phyloP scores from a whole-genome alignment of 2,113 vertebrate genomes.

The Plotosus lineatus region DNA sequence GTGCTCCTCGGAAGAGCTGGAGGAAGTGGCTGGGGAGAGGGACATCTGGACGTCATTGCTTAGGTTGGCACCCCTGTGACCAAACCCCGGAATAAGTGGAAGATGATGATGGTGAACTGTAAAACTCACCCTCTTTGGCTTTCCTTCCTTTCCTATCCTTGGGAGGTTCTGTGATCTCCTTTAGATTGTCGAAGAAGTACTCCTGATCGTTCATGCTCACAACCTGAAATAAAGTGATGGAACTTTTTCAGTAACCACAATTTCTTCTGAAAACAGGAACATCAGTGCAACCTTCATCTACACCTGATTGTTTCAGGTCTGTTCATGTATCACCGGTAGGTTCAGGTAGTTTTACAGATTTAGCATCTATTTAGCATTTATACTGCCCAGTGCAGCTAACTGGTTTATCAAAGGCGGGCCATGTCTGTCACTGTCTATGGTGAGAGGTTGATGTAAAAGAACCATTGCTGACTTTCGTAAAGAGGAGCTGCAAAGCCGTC shows the following conservation, averaged over 20 bases:
- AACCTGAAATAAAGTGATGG: constrained; percentile 66
- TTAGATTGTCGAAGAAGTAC: constrained; percentile 91
- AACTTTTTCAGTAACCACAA: neutral
- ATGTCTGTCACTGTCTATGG: too few relatives aligned
- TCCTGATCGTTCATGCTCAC: constrained; percentile 82
- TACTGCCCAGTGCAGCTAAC: too few relatives aligned
- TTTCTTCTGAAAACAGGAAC: neutral
- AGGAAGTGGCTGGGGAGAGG: too few relatives aligned
- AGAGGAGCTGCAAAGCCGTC: too few relatives aligned
- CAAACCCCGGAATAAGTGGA: too few relatives aligned
- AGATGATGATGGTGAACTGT: too few relatives aligned
- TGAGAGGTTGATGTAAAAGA: too few relatives aligned
- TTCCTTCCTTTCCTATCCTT: constrained; percentile 82
- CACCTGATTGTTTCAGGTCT: neutral
- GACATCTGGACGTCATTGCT: too few relatives aligned
- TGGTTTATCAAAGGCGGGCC: too few relatives aligned
- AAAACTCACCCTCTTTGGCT: constrained; percentile 79
- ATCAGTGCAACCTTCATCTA: neutral
- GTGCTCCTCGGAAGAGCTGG: too few relatives aligned
- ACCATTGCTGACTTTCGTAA: too few relatives aligned
- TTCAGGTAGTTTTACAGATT: neutral
- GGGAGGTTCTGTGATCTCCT: constrained; percentile 76
- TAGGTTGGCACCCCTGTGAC: too few relatives aligned
- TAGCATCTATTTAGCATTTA: neutral
- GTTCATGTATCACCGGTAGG: neutral